Evolutionary conservation across 2,888 invertebrate species (phyloP).

Genomic region (Punctoribates punctum): DNA sequence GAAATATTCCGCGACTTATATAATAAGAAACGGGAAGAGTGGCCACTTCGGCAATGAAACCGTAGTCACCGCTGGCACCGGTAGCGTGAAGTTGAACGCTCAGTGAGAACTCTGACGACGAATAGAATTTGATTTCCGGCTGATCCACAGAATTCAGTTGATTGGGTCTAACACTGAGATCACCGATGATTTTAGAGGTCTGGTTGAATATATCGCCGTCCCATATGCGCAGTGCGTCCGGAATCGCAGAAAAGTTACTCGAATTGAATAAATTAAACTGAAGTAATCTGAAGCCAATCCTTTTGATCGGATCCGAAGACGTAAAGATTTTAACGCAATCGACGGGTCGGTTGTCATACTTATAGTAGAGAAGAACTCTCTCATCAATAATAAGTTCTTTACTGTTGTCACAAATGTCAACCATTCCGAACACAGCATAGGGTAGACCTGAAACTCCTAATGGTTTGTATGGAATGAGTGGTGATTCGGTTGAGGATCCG

Average conservation of each 20-base stretch:
- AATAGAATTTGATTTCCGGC: conserved; percentile 45
- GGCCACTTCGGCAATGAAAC: conserved; percentile 95
- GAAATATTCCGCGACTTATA: conserved; percentile 84
- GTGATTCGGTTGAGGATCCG: conserved; percentile 70
- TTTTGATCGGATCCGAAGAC: conserved; percentile 76
- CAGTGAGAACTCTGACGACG: conserved; percentile 55
- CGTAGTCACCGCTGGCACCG: conserved; percentile 87
- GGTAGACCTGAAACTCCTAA: conserved; percentile 75
- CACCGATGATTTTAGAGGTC: conserved; percentile 59
- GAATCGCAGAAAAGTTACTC: conserved; percentile 69
- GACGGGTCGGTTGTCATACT: conserved; percentile 91
- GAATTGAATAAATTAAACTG: conserved; percentile 90
- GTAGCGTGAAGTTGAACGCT: conserved; percentile 89
- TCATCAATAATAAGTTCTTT: conserved; percentile 88
- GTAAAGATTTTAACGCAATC: conserved; percentile 97
- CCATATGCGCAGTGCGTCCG: conserved; percentile 78
- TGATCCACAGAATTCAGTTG: conserved; percentile 21
- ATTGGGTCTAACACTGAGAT: conserved; percentile 9
- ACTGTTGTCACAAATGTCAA: conserved; percentile 92
- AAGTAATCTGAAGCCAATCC: conserved; percentile 80
- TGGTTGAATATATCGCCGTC: conserved; percentile 90
- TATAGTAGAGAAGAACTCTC: conserved; percentile 85
- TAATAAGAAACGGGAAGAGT: conserved; percentile 88
- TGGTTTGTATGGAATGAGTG: conserved; percentile 80
- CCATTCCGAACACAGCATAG: conserved; percentile 84